A percentile compares a stretch with the other conserved stretches of the same genome.
Evolutionary conservation across 2,113 vertebrate species (phyloP).

Genomic region (Pionites leucogaster): DNA sequence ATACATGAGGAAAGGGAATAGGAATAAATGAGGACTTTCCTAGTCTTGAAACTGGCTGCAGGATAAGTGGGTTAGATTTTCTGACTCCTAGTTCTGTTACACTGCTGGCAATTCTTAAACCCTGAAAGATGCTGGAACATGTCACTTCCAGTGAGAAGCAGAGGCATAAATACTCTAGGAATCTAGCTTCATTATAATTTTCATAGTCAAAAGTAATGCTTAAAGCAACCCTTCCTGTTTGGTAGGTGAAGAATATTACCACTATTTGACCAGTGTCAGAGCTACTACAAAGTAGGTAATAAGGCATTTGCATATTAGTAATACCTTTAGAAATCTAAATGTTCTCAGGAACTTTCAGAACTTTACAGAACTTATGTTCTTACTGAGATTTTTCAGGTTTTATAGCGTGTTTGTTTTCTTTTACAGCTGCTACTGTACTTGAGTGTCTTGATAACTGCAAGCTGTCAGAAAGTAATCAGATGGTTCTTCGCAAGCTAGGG

Average conservation of each 20-base stretch:
- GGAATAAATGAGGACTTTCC: neutral
- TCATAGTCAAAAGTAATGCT: neutral
- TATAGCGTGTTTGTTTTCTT: neutral
- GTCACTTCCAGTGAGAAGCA: neutral
- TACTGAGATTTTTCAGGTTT: neutral
- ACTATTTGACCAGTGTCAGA: neutral
- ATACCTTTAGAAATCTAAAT: neutral
- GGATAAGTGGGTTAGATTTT: neutral
- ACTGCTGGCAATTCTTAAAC: neutral
- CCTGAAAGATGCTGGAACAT: neutral
- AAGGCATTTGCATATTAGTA: neutral
- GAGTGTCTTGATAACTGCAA: constrained; percentile 82
- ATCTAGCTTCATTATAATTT: neutral
- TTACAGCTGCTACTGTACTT: constrained; percentile 83
- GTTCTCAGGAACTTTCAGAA: neutral
- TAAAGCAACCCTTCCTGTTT: neutral
- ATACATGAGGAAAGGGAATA: neutral
- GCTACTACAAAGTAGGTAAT: neutral
- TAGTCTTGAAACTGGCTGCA: neutral
- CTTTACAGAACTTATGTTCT: neutral
- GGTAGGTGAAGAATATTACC: neutral
- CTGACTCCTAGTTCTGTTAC: neutral
- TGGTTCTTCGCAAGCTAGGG: constrained; percentile 86
- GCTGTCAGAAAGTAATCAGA: constrained; percentile 84
- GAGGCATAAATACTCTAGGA: neutral